phyloP scores from a whole-genome alignment of 1,140 invertebrate species.

The Caenorhabditis inopinata region DNA sequence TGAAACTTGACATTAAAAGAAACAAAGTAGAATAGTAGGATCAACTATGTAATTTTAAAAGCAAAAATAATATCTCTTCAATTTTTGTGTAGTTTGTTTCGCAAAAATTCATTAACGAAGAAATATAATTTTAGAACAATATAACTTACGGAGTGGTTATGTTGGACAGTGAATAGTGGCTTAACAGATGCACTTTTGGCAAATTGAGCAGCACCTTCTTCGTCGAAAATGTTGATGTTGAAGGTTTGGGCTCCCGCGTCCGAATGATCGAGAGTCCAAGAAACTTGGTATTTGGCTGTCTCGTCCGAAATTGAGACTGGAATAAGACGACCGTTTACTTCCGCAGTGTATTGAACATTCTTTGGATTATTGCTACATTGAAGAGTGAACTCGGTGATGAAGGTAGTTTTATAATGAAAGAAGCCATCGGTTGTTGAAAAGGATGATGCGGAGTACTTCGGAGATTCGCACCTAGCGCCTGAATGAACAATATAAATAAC shows the following conservation, averaged over 20 bases:
- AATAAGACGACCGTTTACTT: conserved; percentile 53
- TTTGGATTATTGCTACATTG: conserved; percentile 60
- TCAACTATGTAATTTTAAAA: no score
- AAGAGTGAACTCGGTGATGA: conserved; percentile 68
- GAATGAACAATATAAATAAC: conserved; percentile 30
- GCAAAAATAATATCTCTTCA: no score
- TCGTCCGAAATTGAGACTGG: conserved; percentile 60
- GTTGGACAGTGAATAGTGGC: conserved; percentile 66
- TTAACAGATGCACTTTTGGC: conserved; percentile 58
- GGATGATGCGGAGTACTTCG: conserved; percentile 65
- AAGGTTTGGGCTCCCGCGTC: conserved; percentile 59
- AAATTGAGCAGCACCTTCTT: conserved; percentile 55
- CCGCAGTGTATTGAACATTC: conserved; percentile 59
- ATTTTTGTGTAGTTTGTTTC: no score
- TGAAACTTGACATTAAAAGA: no score
- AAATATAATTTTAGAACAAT: not conserved
- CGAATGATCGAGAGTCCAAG: conserved; percentile 54
- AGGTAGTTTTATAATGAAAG: conserved; percentile 68
- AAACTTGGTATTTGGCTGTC: conserved; percentile 60
- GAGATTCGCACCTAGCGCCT: conserved; percentile 68
- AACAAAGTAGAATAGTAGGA: no score
- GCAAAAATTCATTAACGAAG: not conserved
- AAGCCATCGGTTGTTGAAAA: conserved; percentile 69
- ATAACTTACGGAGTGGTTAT: conserved; percentile 67
- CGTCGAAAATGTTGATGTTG: conserved; percentile 60